A percentile compares a stretch with the other conserved stretches of the same genome.
These are phyloP conservation scores for Benthosema pterotum DNA, from an alignment of 2,797 vertebrate genomes.

Conservation along the genomic window DNA sequence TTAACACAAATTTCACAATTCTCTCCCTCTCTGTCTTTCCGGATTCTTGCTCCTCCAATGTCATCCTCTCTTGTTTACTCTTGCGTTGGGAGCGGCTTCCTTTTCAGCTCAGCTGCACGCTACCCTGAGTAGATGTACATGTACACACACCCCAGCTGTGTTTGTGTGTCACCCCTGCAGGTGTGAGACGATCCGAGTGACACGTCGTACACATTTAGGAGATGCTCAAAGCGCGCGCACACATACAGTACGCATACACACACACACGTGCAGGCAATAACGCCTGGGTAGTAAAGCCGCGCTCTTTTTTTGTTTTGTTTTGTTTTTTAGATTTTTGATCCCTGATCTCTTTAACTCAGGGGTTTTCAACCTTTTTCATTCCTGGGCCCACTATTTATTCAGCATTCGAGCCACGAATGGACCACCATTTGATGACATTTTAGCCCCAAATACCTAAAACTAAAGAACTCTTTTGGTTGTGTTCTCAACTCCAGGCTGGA, in stretches of 20 bases:
- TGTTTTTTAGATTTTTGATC: too few relatives aligned
- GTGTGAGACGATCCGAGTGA: conserved; percentile 67
- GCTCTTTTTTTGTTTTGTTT: too few relatives aligned
- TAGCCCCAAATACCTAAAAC: too few relatives aligned
- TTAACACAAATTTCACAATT: conserved; percentile 45
- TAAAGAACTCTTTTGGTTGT: too few relatives aligned
- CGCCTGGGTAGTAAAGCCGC: neutral
- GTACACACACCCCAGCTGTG: conserved; percentile 66
- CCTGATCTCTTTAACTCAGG: too few relatives aligned
- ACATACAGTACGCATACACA: too few relatives aligned
- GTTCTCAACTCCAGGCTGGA: too few relatives aligned
- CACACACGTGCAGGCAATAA: conserved; percentile 3
- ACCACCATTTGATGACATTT: too few relatives aligned
- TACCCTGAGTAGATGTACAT: conserved; percentile 33
- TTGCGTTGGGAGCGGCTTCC: conserved; percentile 31
- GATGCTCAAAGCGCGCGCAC: conserved; percentile 36
- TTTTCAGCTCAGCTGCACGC: conserved; percentile 29
- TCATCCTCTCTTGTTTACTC: conserved; percentile 48
- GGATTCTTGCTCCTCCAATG: conserved; percentile 30
- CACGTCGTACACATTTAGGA: conserved; percentile 38
- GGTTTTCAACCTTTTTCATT: too few relatives aligned
- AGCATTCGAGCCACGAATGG: too few relatives aligned
- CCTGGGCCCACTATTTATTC: too few relatives aligned
- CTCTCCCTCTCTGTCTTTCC: conserved; percentile 13
- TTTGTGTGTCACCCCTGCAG: conserved; percentile 67